Evolutionary conservation across 2,797 vertebrate species (phyloP).

Genomic region (Zalophus californianus): DNA sequence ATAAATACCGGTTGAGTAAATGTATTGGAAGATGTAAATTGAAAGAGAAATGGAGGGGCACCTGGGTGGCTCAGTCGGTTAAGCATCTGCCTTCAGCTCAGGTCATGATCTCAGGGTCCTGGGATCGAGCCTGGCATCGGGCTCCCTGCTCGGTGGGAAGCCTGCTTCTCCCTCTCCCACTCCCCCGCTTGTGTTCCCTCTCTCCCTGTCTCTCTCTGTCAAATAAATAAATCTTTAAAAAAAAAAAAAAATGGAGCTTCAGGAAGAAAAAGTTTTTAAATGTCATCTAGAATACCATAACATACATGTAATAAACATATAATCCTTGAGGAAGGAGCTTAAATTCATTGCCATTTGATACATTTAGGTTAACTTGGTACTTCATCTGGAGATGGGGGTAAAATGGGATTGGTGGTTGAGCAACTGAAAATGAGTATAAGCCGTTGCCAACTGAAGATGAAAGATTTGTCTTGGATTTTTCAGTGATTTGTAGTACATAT

Average conservation of each 20-base stretch:
- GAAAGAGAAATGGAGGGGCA: background rate
- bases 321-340: background rate
- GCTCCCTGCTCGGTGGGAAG: no score
- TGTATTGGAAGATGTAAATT: background rate
- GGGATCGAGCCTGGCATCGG: no score
- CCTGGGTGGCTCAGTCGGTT: no score
- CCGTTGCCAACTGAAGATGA: background rate
- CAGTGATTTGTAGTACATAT: background rate
- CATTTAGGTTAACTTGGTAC: conserved; percentile 6
- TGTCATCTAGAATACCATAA: background rate
- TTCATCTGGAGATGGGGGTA: background rate
- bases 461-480: background rate
- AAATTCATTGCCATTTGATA: background rate
- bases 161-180: no score
- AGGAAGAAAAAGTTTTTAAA: background rate
- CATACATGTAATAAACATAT: background rate
- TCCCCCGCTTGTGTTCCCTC: no score
- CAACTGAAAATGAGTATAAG: background rate
- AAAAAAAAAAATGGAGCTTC: background rate
- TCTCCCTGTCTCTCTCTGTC: no score
- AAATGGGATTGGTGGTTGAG: background rate
- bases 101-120: no score
- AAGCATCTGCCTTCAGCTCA: no score
- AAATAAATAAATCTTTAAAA: no score
- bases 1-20: conserved; percentile 45